Percentiles rank a stretch among this genome's conserved stretches.
Conservation (phyloP, 2,888 invertebrate genomes). For the Nomada hirtipes region DNA sequence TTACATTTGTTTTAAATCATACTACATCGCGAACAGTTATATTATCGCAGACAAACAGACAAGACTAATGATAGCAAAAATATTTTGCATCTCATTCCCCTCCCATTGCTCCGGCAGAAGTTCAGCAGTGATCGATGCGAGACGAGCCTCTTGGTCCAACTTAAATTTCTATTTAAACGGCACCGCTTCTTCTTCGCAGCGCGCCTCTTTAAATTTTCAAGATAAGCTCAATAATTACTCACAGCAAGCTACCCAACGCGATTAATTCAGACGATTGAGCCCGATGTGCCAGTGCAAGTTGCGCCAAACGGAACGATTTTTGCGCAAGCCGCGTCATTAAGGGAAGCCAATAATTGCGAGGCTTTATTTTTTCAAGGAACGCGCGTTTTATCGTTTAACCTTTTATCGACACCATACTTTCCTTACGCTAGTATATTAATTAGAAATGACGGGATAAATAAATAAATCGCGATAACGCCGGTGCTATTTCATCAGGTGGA, state of each 20-base stretch:
- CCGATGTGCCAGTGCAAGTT: constrained; percentile 29
- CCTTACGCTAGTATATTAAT: no score
- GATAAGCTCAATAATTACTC: constrained; percentile 51
- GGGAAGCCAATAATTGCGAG: constrained; percentile 33
- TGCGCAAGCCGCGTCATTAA: constrained; percentile 36
- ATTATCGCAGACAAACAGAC: neutral
- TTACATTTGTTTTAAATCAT: no score
- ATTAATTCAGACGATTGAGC: constrained; percentile 46
- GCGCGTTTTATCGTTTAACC: neutral
- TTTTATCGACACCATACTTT: neutral
- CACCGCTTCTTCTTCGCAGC: neutral
- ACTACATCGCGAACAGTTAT: no score
- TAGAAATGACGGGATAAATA: no score
- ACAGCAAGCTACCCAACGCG: constrained; percentile 38
- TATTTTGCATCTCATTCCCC: neutral
- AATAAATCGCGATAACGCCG: neutral
- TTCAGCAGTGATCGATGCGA: neutral
- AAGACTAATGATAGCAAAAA: neutral
- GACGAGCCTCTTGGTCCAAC: neutral
- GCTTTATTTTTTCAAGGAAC: constrained; percentile 2
- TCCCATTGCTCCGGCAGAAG: neutral
- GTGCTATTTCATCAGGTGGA: constrained; percentile 7
- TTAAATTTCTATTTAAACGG: constrained; percentile 28
- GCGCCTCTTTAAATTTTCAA: constrained; percentile 31
- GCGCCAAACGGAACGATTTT: constrained; percentile 49